Base-by-base conservation (phyloP, 1,140 invertebrate genomes). In the Panulirus ornatus region DNA sequence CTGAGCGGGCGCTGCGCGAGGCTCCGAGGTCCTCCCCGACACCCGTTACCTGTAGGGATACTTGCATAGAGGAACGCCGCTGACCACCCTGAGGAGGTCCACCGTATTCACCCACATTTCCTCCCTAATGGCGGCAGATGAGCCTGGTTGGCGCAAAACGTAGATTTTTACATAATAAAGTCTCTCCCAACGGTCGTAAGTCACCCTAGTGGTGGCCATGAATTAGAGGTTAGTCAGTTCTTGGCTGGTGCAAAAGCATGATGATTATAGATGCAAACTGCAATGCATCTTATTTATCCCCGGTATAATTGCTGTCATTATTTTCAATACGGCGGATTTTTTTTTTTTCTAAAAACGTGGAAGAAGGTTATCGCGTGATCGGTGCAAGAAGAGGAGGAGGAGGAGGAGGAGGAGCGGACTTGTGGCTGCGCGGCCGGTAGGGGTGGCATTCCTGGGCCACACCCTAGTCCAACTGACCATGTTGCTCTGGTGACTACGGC, bases 291-390 rank as follows among this genome's bases (percentile, higher is more conserved):
- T 51, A 51, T 51, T 79, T 79, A 79, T 51, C 76, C 42, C 42
- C 8, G 44, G 42, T 51, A 51, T 51, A 79, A 79, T 79, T 79
- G 76, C 76, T 79, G n/a, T 79, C 30, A 79, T 79, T 79, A 79
- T 79, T 51, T 51, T 79, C 76, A 79, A 51, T 51, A 79, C 42
- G 76, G 76, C 40, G 51, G 71, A 73, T 38, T 16, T 75, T 30
- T 38, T 34, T 86, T 22, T 78, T 54, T 58, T 16, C n/a, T 11
- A 22, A 16, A 16, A 54, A 54, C 3, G n/a, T 66, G 58, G n/a
- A 27, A 30, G 58, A 66, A 66, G 58, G 58, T 66, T 66, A 66
- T 66, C 58, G 58, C 3, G 58, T 27, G n/a, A 66, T 66, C 58
- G 8, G 3, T 8, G 58, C n/a, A n/a, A n/a, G n/a, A n/a, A n/a